These are phyloP conservation scores for Drosophila willistoni DNA, from an alignment of 1,140 invertebrate species.

Conservation along the genomic window DNA sequence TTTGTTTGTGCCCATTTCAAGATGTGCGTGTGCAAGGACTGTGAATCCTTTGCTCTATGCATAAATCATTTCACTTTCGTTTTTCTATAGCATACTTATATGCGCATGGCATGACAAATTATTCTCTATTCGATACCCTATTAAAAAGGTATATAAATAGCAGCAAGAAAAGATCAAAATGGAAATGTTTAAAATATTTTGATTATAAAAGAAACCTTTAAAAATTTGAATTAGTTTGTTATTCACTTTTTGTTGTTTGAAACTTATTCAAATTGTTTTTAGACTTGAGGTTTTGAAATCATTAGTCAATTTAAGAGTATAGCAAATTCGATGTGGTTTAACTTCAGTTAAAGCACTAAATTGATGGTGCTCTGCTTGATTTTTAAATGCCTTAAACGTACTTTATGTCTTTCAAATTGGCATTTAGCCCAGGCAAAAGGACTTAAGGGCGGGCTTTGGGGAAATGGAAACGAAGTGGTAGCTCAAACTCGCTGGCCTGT, in stretches of 20 bases:
- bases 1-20: not conserved
- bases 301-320: too few species aligned
- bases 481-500: slow-evolving; percentile 24
- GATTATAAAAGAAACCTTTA: too few species aligned
- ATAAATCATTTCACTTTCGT: slow-evolving; percentile 47
- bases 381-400: slow-evolving; percentile 36
- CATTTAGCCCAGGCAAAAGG: slow-evolving; percentile 16
- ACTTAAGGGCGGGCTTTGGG: not conserved
- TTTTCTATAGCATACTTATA: slow-evolving; percentile 26
- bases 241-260: too few species aligned
- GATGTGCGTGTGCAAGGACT: slow-evolving; percentile 3
- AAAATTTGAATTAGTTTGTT: too few species aligned
- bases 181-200: too few species aligned
- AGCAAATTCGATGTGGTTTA: too few species aligned
- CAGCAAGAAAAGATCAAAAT: too few species aligned
- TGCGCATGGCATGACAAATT: slow-evolving; percentile 31
- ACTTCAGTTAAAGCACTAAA: not conserved
- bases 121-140: not conserved
- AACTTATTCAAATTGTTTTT: too few species aligned
- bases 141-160: not conserved
- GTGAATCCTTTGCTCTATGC: slow-evolving; percentile 24
- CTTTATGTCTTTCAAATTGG: slow-evolving; percentile 24
- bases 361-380: slow-evolving; percentile 1
- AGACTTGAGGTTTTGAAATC: too few species aligned
- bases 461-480: not conserved